Percentiles rank a stretch among this genome's conserved stretches.
Evolutionary conservation across 1,140 invertebrate genomes (phyloP).

Genomic region (Fopius arisanus): DNA sequence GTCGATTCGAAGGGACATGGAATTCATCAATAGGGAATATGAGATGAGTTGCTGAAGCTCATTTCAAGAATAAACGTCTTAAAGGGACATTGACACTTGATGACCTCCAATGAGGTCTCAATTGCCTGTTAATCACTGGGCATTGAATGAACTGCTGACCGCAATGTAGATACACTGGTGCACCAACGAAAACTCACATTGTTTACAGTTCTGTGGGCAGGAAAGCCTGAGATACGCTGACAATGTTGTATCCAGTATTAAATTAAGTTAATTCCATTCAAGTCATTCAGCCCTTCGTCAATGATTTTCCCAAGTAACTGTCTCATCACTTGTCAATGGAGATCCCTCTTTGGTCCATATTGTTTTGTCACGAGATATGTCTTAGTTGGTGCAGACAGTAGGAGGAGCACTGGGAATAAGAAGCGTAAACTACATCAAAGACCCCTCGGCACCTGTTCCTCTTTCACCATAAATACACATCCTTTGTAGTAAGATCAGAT

Average conservation of each 20-base stretch:
- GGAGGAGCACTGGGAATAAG: neutral
- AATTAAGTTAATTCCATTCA: neutral
- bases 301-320: neutral
- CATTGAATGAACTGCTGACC: conserved; percentile 15
- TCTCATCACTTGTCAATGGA: neutral
- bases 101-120: neutral
- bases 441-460: neutral
- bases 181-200: conserved; percentile 1
- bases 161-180: conserved; percentile 13
- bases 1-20: too few species aligned
- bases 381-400: neutral
- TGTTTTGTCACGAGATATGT: neutral
- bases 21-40: too few species aligned
- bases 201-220: neutral
- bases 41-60: too few species aligned
- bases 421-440: neutral
- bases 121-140: neutral
- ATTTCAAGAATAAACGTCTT: too few species aligned
- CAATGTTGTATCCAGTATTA: conserved; percentile 2
- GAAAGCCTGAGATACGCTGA: neutral
- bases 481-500: neutral
- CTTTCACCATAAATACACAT: neutral
- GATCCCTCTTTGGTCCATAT: neutral
- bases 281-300: neutral
- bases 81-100: too few species aligned